A percentile compares a stretch with the other conserved stretches of the same genome.
phyloP scores from a whole-genome alignment of 1,140 invertebrate species.

The Saccostrea glomerata region DNA sequence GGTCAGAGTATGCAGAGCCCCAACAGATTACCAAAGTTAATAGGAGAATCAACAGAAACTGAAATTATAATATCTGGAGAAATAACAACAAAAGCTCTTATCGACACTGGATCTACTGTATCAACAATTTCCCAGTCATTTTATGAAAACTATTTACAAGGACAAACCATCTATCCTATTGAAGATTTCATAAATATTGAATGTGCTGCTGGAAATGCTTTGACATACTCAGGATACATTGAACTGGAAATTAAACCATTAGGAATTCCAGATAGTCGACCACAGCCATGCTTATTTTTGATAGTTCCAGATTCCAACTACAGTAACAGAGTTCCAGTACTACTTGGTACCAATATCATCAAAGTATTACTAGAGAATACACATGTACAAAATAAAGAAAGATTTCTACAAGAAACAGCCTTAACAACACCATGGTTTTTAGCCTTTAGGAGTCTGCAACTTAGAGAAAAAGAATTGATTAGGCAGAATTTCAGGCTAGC shows the following conservation, averaged over 20 bases:
- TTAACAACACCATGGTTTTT: constrained; percentile 50
- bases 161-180: constrained; percentile 46
- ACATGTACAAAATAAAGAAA: neutral
- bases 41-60: constrained; percentile 18
- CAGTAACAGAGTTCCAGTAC: constrained; percentile 33
- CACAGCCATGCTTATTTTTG: constrained; percentile 48
- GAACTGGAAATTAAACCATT: constrained; percentile 40
- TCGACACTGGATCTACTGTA: constrained; percentile 48
- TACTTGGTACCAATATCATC: constrained; percentile 57
- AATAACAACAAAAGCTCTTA: neutral
- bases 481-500: constrained; percentile 30
- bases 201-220: constrained; percentile 57
- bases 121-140: constrained; percentile 25
- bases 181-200: constrained; percentile 53
- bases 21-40: neutral
- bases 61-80: neutral
- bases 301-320: constrained; percentile 53
- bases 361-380: constrained; percentile 39
- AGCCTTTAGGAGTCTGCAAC: constrained; percentile 40
- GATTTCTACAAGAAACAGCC: constrained; percentile 43
- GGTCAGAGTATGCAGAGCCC: too few species aligned
- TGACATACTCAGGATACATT: constrained; percentile 62
- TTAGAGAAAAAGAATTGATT: constrained; percentile 44
- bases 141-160: neutral
- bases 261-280: neutral